phyloP scores from a whole-genome alignment of 2,113 vertebrate species.

The Caranx melampygus region DNA sequence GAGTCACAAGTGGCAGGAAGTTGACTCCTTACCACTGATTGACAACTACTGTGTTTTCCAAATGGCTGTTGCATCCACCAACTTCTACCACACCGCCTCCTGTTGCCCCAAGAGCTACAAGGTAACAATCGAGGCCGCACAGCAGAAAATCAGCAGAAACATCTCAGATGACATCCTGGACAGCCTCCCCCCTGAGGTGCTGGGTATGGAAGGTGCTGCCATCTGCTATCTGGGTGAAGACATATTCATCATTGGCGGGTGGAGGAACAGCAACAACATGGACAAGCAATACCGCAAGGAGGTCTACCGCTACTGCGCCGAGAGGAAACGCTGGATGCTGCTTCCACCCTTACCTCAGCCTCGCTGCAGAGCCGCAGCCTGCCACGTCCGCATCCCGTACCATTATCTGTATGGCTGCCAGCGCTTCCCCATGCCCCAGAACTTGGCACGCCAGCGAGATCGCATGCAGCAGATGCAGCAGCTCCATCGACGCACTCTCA shows the following conservation, averaged over 20 bases:
- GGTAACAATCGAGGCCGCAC: slow-evolving; percentile 86
- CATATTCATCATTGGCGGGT: slow-evolving; percentile 95
- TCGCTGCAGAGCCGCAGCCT: slow-evolving; percentile 92
- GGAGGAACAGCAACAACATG: slow-evolving; percentile 94
- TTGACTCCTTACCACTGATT: slow-evolving; percentile 91
- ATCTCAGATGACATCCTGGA: slow-evolving; percentile 91
- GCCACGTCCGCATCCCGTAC: slow-evolving; percentile 91
- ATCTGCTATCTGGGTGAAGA: slow-evolving; percentile 93
- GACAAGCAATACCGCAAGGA: slow-evolving; percentile 97
- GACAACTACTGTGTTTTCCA: slow-evolving; percentile 96
- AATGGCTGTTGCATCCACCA: slow-evolving; percentile 92
- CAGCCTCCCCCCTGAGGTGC: slow-evolving; percentile 93
- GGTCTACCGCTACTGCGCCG: slow-evolving; percentile 92
- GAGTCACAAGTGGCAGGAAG: slow-evolving; percentile 92
- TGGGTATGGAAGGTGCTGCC: slow-evolving; percentile 92
- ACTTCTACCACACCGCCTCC: slow-evolving; percentile 95
- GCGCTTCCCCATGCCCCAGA: slow-evolving; percentile 93
- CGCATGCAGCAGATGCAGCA: slow-evolving; percentile 95
- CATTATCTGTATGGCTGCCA: slow-evolving; percentile 90
- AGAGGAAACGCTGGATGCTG: slow-evolving; percentile 91
- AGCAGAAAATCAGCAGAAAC: slow-evolving; percentile 86
- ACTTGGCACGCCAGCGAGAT: slow-evolving; percentile 92
- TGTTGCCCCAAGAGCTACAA: slow-evolving; percentile 94
- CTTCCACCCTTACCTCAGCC: slow-evolving; percentile 94
- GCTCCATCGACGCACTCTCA: slow-evolving; percentile 90